Percentiles rank a stretch among this genome's conserved stretches.
phyloP scores from a whole-genome alignment of 2,113 vertebrate species.

The Macroglossus sobrinus region DNA sequence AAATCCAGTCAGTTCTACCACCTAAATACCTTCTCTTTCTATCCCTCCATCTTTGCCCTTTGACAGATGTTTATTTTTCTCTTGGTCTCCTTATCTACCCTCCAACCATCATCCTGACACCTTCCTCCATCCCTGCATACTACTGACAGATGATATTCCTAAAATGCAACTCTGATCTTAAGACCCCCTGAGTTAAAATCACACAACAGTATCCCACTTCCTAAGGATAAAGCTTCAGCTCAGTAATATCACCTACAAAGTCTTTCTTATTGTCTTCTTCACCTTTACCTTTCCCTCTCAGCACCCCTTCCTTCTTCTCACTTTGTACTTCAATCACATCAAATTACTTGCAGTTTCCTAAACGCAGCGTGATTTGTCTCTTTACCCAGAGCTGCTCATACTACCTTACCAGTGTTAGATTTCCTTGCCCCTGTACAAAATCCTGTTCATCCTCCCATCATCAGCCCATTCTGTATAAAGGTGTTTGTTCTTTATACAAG shows the following conservation, averaged over 20 bases:
- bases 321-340: background rate
- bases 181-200: background rate
- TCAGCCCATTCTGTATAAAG: background rate
- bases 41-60: background rate
- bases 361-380: background rate
- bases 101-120: background rate
- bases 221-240: background rate
- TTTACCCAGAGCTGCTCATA: background rate
- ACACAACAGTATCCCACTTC: background rate
- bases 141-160: background rate
- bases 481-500: background rate
- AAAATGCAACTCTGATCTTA: background rate
- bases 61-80: background rate
- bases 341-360: background rate
- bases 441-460: background rate
- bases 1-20: background rate
- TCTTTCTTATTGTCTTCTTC: background rate
- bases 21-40: background rate
- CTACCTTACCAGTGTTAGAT: background rate
- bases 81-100: background rate
- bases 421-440: background rate
- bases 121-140: background rate
- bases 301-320: background rate
- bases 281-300: background rate
- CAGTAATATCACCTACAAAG: background rate